These are phyloP conservation scores for Graphium colonna DNA, from an alignment of 2,888 invertebrate species.

Conservation along the genomic window DNA sequence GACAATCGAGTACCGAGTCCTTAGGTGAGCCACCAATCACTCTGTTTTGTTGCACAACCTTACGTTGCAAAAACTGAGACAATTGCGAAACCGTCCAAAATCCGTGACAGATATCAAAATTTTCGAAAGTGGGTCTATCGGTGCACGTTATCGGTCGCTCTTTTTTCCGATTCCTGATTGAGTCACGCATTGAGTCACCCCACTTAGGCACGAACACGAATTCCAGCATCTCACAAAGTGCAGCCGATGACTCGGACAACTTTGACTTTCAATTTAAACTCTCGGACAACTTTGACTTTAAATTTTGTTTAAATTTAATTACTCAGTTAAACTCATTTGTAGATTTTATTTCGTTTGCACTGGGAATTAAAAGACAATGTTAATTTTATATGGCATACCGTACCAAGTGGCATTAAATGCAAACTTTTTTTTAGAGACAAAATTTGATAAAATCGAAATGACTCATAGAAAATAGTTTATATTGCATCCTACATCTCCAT, in stretches of 20 bases:
- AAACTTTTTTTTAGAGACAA: too few species aligned
- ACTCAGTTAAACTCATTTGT: not conserved
- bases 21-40: too few species aligned
- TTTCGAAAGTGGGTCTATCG: slow-evolving; percentile 5
- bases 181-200: slow-evolving; percentile 50
- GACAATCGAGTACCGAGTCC: too few species aligned
- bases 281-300: not conserved
- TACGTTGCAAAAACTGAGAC: not conserved
- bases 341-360: not conserved
- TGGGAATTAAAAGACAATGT: not conserved
- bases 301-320: too few species aligned
- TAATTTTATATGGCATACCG: too few species aligned
- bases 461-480: too few species aligned
- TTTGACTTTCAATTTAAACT: not conserved
- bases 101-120: slow-evolving; percentile 2
- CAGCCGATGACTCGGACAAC: slow-evolving; percentile 1
- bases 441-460: too few species aligned
- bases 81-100: slow-evolving; percentile 5
- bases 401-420: too few species aligned
- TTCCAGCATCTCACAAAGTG: slow-evolving; percentile 22
- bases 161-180: slow-evolving; percentile 35
- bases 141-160: slow-evolving; percentile 16
- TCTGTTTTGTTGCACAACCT: too few species aligned
- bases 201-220: slow-evolving; percentile 31
- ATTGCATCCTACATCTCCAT: too few species aligned